phyloP scores from a whole-genome alignment of 1,140 invertebrate species.

The Drosophila tsacasi region DNA sequence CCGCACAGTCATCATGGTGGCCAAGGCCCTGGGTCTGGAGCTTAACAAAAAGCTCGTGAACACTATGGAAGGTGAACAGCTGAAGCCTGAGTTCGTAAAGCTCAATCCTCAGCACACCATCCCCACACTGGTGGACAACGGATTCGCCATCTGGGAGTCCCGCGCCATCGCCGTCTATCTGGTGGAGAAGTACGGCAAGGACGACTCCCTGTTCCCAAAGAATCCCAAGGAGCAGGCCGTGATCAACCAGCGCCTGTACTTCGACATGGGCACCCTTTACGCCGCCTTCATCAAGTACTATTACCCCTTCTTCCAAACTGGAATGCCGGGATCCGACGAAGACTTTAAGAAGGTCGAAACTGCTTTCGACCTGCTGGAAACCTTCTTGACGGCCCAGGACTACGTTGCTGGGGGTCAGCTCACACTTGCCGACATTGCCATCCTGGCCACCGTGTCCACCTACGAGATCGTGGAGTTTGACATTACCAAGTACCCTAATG shows the following conservation, averaged over 20 bases:
- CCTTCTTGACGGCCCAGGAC: conserved; percentile 3
- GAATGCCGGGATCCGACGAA: neutral
- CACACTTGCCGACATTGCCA: neutral
- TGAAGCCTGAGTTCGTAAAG: conserved; percentile 1
- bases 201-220: conserved; percentile 2
- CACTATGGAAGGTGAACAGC: conserved; percentile 6
- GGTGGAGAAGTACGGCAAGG: conserved; percentile 15
- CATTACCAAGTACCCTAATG: conserved; percentile 7
- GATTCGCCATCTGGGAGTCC: neutral
- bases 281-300: conserved; percentile 6
- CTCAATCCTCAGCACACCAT: conserved; percentile 10
- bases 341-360: conserved; percentile 2
- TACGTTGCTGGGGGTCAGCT: conserved; percentile 2
- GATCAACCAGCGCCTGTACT: conserved; percentile 7
- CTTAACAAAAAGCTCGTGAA: conserved; percentile 2
- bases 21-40: conserved; percentile 7
- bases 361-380: conserved; percentile 1
- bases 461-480: conserved; percentile 1
- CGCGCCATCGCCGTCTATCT: conserved; percentile 2
- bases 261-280: conserved; percentile 6
- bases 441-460: neutral
- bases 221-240: conserved; percentile 12
- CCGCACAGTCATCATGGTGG: conserved; percentile 4
- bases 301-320: conserved; percentile 3
- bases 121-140: conserved; percentile 6